Evolutionary conservation across 2,797 vertebrate genomes (phyloP).

Genomic region (Protonibea diacanthus): DNA sequence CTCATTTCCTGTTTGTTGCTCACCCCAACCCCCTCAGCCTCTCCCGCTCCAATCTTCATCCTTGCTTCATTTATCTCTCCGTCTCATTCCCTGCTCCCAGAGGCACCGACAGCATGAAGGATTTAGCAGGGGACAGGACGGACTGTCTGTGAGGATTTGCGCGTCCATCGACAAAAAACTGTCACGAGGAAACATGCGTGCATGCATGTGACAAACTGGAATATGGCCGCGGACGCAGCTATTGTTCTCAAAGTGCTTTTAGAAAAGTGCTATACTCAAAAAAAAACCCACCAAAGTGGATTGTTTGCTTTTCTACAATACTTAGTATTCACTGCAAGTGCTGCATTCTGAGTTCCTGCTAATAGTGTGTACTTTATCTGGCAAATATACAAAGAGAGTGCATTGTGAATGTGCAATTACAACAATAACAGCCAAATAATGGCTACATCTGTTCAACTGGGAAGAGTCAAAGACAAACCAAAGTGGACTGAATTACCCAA

Average conservation of each 20-base stretch:
- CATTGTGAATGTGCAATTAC: background rate
- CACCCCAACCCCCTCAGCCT: background rate
- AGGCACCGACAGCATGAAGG: constrained; percentile 45
- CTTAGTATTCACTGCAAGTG: background rate
- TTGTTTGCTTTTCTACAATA: no score
- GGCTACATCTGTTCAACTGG: background rate
- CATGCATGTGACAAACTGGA: constrained; percentile 9
- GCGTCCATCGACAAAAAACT: constrained; percentile 21
- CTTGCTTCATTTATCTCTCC: constrained; percentile 63
- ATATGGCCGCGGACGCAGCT: background rate
- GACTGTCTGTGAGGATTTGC: constrained; percentile 31
- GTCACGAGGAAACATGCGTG: background rate
- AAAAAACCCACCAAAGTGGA: no score
- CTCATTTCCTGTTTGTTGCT: constrained; percentile 60
- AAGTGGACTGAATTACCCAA: background rate
- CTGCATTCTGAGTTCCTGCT: background rate
- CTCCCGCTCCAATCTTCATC: constrained; percentile 49
- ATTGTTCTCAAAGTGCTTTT: background rate
- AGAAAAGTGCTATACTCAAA: background rate
- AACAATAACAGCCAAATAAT: background rate
- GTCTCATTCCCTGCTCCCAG: constrained; percentile 53
- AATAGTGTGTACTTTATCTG: background rate
- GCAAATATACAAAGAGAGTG: constrained; percentile 14
- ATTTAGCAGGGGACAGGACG: constrained; percentile 43
- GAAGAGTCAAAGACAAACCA: background rate